Conservation (phyloP, 2,888 invertebrate species). For the Oxyscelio sp. region DNA sequence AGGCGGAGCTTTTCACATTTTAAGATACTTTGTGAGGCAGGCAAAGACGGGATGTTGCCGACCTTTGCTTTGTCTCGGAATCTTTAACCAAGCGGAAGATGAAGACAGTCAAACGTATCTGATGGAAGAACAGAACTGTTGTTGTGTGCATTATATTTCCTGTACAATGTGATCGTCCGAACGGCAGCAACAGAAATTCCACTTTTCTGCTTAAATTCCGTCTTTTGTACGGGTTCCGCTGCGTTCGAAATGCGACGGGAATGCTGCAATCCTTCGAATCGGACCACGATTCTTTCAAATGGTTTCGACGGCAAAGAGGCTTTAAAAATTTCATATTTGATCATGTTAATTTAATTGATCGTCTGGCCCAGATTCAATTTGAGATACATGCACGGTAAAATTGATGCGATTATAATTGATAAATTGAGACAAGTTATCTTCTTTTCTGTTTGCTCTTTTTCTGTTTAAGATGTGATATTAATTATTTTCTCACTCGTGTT, state of each 20-base stretch:
- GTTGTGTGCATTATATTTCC: slow-evolving; percentile 65
- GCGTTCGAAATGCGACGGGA: slow-evolving; percentile 28
- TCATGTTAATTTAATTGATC: slow-evolving; percentile 26
- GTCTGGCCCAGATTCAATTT: not conserved
- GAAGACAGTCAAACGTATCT: slow-evolving; percentile 42
- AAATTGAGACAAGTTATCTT: too few relatives aligned
- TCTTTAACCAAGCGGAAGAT: slow-evolving; percentile 48
- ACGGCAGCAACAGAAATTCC: slow-evolving; percentile 43
- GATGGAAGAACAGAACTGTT: slow-evolving; percentile 36
- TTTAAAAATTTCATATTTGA: slow-evolving; percentile 24
- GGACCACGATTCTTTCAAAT: slow-evolving; percentile 22
- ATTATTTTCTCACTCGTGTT: too few relatives aligned
- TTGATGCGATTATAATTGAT: too few relatives aligned
- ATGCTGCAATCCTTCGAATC: slow-evolving; percentile 29
- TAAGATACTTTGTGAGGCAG: slow-evolving; percentile 1
- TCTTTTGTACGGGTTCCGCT: slow-evolving; percentile 56
- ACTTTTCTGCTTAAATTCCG: slow-evolving; percentile 45
- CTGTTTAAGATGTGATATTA: too few relatives aligned
- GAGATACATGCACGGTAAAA: too few relatives aligned
- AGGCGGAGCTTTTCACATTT: not conserved
- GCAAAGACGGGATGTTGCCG: not conserved
- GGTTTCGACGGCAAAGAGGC: slow-evolving; percentile 27
- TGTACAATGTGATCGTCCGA: slow-evolving; percentile 55
- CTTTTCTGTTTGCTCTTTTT: too few relatives aligned
- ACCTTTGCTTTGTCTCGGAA: slow-evolving; percentile 44